Percentiles rank a stretch among this genome's conserved stretches.
Conservation (phyloP, 2,797 vertebrate species). For the Leuciscus waleckii region DNA sequence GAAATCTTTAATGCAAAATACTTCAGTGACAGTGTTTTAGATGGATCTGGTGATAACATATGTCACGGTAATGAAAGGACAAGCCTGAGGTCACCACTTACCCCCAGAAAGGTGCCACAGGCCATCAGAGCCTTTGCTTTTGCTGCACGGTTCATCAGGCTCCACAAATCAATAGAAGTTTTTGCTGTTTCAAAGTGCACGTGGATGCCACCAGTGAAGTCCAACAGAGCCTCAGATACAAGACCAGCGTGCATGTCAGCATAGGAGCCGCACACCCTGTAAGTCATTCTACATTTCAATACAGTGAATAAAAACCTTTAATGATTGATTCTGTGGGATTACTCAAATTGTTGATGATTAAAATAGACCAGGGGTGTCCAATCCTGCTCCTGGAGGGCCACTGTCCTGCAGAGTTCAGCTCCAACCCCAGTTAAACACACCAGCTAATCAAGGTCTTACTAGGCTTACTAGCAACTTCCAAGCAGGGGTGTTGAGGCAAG, state of each 20-base stretch:
- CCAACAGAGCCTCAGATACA: constrained; percentile 84
- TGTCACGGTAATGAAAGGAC: not conserved
- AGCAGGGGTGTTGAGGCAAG: too few species aligned
- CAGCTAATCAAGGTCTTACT: too few species aligned
- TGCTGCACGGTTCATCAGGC: constrained; percentile 77
- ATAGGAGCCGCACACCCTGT: constrained; percentile 87
- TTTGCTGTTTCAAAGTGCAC: constrained; percentile 69
- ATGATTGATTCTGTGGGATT: not conserved
- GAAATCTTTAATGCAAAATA: not conserved
- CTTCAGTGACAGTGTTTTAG: not conserved
- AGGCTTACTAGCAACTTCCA: too few species aligned
- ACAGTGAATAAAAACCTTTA: not conserved
- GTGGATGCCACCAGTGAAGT: constrained; percentile 77
- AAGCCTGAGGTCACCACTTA: constrained; percentile 57
- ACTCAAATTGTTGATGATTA: not conserved
- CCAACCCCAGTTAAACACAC: too few species aligned
- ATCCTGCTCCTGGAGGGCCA: too few species aligned
- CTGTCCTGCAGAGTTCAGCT: too few species aligned
- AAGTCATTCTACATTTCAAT: not conserved
- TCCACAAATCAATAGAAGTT: constrained; percentile 77
- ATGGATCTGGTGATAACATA: not conserved
- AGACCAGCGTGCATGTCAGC: constrained; percentile 81
- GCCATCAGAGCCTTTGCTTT: constrained; percentile 73
- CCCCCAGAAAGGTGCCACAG: constrained; percentile 80
- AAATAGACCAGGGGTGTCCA: too few species aligned